Conservation (phyloP, 2,113 vertebrate genomes). For the Ondatra zibethicus region DNA sequence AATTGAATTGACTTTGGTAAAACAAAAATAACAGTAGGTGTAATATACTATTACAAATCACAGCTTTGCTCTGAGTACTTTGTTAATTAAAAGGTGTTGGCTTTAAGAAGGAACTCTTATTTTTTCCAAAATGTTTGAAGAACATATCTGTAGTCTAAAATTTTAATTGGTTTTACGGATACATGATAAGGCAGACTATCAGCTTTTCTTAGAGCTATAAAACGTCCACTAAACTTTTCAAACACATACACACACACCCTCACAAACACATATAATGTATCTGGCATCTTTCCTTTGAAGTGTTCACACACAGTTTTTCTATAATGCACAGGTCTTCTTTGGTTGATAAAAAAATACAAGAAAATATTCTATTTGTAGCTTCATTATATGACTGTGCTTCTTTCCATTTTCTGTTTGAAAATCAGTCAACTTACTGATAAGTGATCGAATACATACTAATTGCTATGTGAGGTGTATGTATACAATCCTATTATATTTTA, state of each 20-base stretch:
- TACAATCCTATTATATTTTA: not conserved
- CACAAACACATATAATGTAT: slow-evolving; percentile 65
- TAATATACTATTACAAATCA: slow-evolving; percentile 65
- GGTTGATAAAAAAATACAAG: slow-evolving; percentile 59
- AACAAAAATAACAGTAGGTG: slow-evolving; percentile 51
- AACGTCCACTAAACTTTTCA: slow-evolving; percentile 73
- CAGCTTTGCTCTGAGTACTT: slow-evolving; percentile 61
- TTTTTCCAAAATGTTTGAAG: slow-evolving; percentile 51
- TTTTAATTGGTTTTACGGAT: slow-evolving; percentile 68
- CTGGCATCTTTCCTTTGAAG: slow-evolving; percentile 70
- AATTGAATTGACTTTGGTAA: slow-evolving; percentile 46
- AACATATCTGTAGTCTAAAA: slow-evolving; percentile 58
- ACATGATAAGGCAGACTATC: slow-evolving; percentile 76
- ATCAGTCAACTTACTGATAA: slow-evolving; percentile 21
- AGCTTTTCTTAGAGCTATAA: slow-evolving; percentile 75
- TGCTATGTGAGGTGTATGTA: slow-evolving; percentile 13
- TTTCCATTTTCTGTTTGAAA: slow-evolving; percentile 49
- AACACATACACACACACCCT: slow-evolving; percentile 58
- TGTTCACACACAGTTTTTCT: slow-evolving; percentile 37
- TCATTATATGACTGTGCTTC: not conserved
- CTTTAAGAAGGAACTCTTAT: slow-evolving; percentile 32
- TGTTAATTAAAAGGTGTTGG: slow-evolving; percentile 78
- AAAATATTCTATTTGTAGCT: slow-evolving; percentile 47
- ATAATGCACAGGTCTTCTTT: slow-evolving; percentile 67
- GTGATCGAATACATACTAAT: not conserved